Base-by-base conservation (phyloP, 2,888 invertebrate species). In the Andrena flavipes region DNA sequence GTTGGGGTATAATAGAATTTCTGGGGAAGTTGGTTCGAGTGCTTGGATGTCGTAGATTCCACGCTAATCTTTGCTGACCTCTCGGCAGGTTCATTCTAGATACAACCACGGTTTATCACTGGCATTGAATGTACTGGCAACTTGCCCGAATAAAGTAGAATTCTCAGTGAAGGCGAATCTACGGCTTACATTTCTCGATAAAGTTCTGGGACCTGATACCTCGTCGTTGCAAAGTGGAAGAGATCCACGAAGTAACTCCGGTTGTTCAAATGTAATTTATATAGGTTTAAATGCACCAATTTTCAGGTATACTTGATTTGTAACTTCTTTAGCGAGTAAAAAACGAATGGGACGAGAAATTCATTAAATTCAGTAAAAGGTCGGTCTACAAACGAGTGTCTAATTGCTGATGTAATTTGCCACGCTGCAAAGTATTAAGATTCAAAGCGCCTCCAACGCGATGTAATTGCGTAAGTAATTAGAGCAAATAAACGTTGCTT, bases 381-480 rank as follows among this genome's bases (percentile, higher is more conserved):
- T 2, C 26, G 30, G 73, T 75, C n/a, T 33, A n/a, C 42, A 60
- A 67, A 65, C 48, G 49, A 23, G 33, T 30, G 75, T 62, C 33
- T 63, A 62, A 80, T 82, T 80, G 42, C 70, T 20, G 8, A 62
- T 20, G 49, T 69, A 80, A 80, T 69, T 83, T 30, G 51, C 42
- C 56, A 6, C 26, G 76, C 16, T 10, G 33, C 51, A 42, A 76
- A 71, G 59, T 67, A 60, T 82, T 20, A 65, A 29, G 65, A 82
- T 74, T 80, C 75, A 80, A 72, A 72, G 71, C 56, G 8, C 20
- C 26, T 69, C 63, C 51, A 16, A 49, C 64, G 16, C 20, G 26
- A 65, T 42, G 54, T 73, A 73, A 81, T 83, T 81, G 63, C 81
- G 73, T 49, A 71, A 62, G 70, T 56, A 77, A 81, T 76, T 77